Conservation (phyloP, 2,113 vertebrate genomes). For the Cisticola juncidis region DNA sequence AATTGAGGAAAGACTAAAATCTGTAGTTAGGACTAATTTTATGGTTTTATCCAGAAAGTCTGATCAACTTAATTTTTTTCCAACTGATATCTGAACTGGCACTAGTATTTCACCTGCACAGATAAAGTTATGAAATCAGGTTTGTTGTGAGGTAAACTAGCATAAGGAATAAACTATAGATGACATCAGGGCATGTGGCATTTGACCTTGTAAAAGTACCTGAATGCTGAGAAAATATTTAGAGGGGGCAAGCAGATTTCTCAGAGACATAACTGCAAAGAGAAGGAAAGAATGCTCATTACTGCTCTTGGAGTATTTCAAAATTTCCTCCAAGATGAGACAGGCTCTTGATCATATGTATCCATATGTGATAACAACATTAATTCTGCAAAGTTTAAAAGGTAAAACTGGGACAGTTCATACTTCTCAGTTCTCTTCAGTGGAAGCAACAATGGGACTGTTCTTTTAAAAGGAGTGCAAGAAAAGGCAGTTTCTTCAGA, state of each 20-base stretch:
- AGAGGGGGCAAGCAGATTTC: not conserved
- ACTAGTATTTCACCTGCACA: not conserved
- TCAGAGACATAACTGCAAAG: not conserved
- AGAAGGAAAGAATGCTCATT: not conserved
- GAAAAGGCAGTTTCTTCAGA: not conserved
- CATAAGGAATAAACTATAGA: not conserved
- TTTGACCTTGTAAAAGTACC: not conserved
- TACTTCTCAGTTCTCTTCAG: not conserved
- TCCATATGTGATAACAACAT: not conserved
- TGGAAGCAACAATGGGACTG: not conserved
- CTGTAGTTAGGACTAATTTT: not conserved
- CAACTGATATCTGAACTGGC: not conserved
- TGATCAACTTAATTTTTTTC: not conserved
- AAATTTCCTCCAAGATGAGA: not conserved
- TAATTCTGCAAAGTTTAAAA: not conserved
- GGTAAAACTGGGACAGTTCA: not conserved
- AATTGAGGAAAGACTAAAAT: not conserved
- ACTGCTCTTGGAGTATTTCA: not conserved
- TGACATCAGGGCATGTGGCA: not conserved
- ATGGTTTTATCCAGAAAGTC: not conserved
- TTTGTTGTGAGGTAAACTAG: not conserved
- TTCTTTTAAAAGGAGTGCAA: not conserved
- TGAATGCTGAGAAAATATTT: not conserved
- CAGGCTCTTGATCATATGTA: not conserved
- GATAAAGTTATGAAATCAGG: not conserved